phyloP scores from a whole-genome alignment of 2,113 vertebrate genomes.

The Dipodomys spectabilis region DNA sequence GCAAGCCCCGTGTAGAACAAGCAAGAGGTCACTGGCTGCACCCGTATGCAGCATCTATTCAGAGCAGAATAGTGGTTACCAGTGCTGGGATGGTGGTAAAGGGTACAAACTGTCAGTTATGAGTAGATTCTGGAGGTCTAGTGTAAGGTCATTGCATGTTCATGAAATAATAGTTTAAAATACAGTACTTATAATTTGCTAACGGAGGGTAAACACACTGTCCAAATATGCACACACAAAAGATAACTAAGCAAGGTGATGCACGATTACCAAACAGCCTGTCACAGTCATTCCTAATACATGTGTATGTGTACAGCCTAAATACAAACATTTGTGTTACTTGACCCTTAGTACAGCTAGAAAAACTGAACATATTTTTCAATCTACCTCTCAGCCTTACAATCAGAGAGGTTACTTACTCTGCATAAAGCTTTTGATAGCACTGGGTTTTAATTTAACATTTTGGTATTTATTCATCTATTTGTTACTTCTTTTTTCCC shows the following conservation, averaged over 20 bases:
- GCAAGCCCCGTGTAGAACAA: no score
- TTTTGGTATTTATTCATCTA: neutral
- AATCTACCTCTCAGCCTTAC: neutral
- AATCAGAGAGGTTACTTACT: neutral
- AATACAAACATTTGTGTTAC: neutral
- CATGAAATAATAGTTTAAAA: neutral
- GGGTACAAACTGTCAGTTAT: neutral
- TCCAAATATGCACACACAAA: neutral
- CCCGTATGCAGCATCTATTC: neutral
- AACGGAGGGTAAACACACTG: neutral
- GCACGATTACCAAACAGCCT: neutral
- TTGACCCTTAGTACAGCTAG: neutral
- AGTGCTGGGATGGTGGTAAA: neutral
- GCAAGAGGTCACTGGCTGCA: neutral
- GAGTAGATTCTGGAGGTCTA: neutral
- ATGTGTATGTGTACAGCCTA: neutral
- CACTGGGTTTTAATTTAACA: neutral
- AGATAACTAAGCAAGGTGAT: no score
- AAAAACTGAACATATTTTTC: no score
- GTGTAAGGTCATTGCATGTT: no score
- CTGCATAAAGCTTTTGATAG: neutral
- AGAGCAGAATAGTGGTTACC: neutral
- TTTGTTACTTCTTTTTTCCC: neutral
- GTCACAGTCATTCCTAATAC: neutral
- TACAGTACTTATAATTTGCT: neutral